A percentile compares a stretch with the other conserved stretches of the same genome.
These are phyloP conservation scores for Amphipyra berbera DNA, from an alignment of 2,888 invertebrate genomes.

Conservation along the genomic window DNA sequence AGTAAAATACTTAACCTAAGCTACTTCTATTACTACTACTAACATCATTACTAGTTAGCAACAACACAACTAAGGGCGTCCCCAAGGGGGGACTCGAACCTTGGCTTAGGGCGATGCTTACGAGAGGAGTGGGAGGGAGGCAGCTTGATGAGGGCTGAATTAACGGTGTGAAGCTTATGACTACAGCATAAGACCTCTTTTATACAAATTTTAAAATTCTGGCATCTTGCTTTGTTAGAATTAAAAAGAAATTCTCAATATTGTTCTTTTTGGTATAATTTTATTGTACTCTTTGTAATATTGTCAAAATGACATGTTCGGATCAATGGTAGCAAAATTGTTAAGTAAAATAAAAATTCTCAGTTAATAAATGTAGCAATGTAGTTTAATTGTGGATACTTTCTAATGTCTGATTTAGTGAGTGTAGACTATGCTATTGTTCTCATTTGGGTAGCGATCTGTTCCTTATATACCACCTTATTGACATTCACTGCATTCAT, in stretches of 20 bases:
- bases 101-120: too few relatives aligned
- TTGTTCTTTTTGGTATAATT: too few relatives aligned
- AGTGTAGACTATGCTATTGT: slow-evolving; percentile 68
- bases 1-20: too few relatives aligned
- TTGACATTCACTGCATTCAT: slow-evolving; percentile 73
- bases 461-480: slow-evolving; percentile 73
- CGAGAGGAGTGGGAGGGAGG: too few relatives aligned
- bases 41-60: too few relatives aligned
- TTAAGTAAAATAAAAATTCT: slow-evolving; percentile 33
- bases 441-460: slow-evolving; percentile 75
- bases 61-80: too few relatives aligned
- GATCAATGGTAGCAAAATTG: slow-evolving; percentile 36
- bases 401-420: slow-evolving; percentile 75
- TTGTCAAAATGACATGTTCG: slow-evolving; percentile 39
- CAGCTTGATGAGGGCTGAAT: too few relatives aligned
- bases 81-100: too few relatives aligned
- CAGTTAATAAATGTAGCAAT: slow-evolving; percentile 43
- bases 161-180: too few relatives aligned
- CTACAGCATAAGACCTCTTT: not conserved
- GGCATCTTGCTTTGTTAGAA: slow-evolving; percentile 4
- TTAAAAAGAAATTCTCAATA: slow-evolving; percentile 16
- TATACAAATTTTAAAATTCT: not conserved
- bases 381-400: slow-evolving; percentile 40
- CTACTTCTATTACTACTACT: too few relatives aligned
- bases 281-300: too few relatives aligned